These are phyloP conservation scores for Sebastes itinus DNA, from an alignment of 2,797 vertebrate genomes.

Conservation along the genomic window DNA sequence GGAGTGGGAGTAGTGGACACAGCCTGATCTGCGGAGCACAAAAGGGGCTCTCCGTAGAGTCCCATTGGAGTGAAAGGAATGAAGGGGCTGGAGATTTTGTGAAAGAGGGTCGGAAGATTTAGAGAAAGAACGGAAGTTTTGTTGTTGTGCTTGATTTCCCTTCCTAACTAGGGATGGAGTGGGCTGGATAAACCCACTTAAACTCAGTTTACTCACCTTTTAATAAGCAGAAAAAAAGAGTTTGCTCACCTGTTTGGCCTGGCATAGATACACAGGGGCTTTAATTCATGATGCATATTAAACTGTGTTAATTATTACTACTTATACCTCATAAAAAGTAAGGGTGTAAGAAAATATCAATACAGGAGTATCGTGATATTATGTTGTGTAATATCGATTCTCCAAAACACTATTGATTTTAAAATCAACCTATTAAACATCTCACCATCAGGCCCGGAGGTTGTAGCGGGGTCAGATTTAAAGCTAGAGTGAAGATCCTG, in stretches of 20 bases:
- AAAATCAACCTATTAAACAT: no score
- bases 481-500: no score
- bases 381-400: no score
- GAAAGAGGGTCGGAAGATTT: conserved; percentile 80
- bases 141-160: conserved; percentile 84
- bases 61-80: conserved; percentile 85
- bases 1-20: conserved; percentile 82
- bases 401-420: no score
- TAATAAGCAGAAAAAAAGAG: conserved; percentile 13
- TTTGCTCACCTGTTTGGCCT: conserved; percentile 14
- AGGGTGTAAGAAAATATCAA: fast-evolving
- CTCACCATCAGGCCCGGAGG: no score
- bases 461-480: no score
- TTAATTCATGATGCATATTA: neutral
- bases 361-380: no score
- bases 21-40: conserved; percentile 82
- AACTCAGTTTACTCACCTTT: conserved; percentile 48
- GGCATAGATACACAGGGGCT: neutral
- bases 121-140: conserved; percentile 86
- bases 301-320: neutral
- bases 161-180: conserved; percentile 66
- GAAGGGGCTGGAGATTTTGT: conserved; percentile 77
- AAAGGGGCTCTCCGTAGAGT: conserved; percentile 79
- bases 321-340: neutral
- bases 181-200: conserved; percentile 73